These are phyloP conservation scores for Embidobia sp. DNA, from an alignment of 2,888 invertebrate species.

Conservation along the genomic window DNA sequence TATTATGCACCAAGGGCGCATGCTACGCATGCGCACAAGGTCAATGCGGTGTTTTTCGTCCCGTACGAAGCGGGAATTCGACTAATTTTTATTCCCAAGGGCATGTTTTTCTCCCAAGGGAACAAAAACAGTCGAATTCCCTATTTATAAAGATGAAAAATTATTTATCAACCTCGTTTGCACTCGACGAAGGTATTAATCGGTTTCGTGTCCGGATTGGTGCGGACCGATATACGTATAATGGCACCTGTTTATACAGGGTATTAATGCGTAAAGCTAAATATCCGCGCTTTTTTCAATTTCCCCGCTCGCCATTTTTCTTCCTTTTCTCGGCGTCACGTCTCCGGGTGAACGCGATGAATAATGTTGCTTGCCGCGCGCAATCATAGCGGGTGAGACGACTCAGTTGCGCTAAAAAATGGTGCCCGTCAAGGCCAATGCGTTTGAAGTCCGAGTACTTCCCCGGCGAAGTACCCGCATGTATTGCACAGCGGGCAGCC, in stretches of 20 bases:
- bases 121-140: too few relatives aligned
- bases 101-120: too few relatives aligned
- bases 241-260: slow-evolving; percentile 51
- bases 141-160: slow-evolving; percentile 20
- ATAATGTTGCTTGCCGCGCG: slow-evolving; percentile 54
- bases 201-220: slow-evolving; percentile 26
- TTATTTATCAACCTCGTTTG: slow-evolving; percentile 59
- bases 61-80: too few relatives aligned
- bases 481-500: slow-evolving; percentile 57
- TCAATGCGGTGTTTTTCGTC: too few relatives aligned
- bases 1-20: too few relatives aligned
- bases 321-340: slow-evolving; percentile 19
- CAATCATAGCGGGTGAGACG: slow-evolving; percentile 54
- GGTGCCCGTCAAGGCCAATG: slow-evolving; percentile 53
- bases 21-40: too few relatives aligned
- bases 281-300: too few relatives aligned
- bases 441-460: slow-evolving; percentile 55
- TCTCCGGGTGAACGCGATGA: slow-evolving; percentile 52
- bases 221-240: slow-evolving; percentile 26
- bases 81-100: too few relatives aligned
- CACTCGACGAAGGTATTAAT: slow-evolving; percentile 57
- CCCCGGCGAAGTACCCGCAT: slow-evolving; percentile 55
- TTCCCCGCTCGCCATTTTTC: neutral
- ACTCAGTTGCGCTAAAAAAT: slow-evolving; percentile 49
- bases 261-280: slow-evolving; percentile 41